phyloP scores from a whole-genome alignment of 2,888 invertebrate species.

The Torymus texanus region DNA sequence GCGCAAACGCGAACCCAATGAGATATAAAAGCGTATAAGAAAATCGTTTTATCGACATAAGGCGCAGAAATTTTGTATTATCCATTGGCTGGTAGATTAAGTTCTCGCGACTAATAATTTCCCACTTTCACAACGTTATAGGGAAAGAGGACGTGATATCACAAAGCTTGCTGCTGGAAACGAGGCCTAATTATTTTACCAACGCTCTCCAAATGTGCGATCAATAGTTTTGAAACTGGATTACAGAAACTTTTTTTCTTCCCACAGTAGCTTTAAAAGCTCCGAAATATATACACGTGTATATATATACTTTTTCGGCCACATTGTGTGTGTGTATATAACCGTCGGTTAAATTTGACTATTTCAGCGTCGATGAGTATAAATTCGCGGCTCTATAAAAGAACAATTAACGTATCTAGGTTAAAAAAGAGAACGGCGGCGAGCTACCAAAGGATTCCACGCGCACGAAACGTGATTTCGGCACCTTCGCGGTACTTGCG shows the following conservation, averaged over 20 bases:
- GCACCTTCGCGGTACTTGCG: neutral
- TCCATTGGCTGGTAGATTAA: no score
- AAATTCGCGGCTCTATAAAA: neutral
- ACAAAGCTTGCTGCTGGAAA: neutral
- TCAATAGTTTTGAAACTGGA: conserved; percentile 5
- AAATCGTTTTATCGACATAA: no score
- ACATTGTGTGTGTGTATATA: no score
- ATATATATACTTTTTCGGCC: no score
- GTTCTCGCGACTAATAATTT: no score
- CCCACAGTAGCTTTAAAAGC: neutral
- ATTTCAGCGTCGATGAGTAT: neutral
- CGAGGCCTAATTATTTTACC: conserved; percentile 17
- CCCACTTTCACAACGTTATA: no score
- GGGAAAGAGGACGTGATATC: no score
- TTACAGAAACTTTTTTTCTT: neutral
- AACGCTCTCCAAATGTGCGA: neutral
- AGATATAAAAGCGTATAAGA: no score
- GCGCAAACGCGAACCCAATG: neutral
- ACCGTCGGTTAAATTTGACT: no score
- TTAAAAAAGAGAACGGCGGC: conserved; percentile 30
- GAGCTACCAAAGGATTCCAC: neutral
- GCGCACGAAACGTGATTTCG: conserved; percentile 34
- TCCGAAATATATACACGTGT: no score
- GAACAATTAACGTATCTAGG: conserved; percentile 37
- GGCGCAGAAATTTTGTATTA: no score